These are phyloP conservation scores for Peromyscus attwateri DNA, from an alignment of 2,797 vertebrate species.

Conservation along the genomic window DNA sequence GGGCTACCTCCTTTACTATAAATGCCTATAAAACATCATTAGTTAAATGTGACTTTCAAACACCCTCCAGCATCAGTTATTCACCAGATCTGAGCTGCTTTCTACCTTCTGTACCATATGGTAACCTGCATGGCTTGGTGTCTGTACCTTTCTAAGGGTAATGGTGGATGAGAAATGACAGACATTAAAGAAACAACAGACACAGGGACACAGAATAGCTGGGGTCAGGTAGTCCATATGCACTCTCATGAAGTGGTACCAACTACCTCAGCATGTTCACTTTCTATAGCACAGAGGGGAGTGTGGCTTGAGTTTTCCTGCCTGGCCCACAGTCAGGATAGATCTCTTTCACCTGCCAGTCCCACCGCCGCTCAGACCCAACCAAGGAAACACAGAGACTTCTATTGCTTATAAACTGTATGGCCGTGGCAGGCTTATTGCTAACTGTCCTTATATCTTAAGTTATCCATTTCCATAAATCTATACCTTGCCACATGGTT, in stretches of 20 bases:
- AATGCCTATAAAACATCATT: not conserved
- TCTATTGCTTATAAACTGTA: too few relatives aligned
- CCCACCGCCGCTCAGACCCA: too few relatives aligned
- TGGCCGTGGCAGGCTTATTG: too few relatives aligned
- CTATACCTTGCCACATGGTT: too few relatives aligned
- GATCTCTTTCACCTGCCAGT: too few relatives aligned
- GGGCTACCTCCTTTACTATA: not conserved
- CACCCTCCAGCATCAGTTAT: not conserved
- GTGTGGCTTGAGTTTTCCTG: too few relatives aligned
- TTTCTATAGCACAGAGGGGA: not conserved
- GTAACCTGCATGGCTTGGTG: not conserved
- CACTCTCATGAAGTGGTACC: not conserved
- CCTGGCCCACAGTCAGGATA: too few relatives aligned
- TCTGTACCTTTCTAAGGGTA: not conserved
- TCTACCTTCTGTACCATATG: not conserved
- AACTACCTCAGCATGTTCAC: not conserved
- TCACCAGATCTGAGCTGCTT: not conserved
- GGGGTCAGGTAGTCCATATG: not conserved
- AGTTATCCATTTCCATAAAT: too few relatives aligned
- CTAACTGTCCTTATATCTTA: too few relatives aligned
- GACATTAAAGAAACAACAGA: not conserved
- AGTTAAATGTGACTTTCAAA: conserved; percentile 54
- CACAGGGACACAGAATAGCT: not conserved
- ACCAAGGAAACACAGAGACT: too few relatives aligned
- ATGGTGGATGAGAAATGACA: too few relatives aligned